Evolutionary conservation across 2,113 vertebrate genomes (phyloP).

Genomic region (Archocentrus centrarchus): DNA sequence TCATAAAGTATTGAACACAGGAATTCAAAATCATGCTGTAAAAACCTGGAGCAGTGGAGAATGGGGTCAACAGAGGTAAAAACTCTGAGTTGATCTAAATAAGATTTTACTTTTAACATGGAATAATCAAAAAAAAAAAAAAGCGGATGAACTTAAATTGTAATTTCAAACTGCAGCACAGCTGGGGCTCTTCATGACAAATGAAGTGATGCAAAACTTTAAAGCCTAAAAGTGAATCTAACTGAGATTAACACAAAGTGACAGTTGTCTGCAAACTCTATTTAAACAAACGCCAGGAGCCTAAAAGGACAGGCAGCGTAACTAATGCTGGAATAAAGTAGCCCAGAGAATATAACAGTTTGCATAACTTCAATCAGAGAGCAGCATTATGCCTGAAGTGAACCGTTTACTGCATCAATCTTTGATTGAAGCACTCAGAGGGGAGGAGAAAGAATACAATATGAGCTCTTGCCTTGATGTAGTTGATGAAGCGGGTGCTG

Average conservation of each 20-base stretch:
- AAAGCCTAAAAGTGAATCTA: not conserved
- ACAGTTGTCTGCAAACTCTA: slow-evolving; percentile 1
- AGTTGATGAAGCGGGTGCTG: slow-evolving; percentile 85
- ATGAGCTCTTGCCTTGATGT: slow-evolving; percentile 85
- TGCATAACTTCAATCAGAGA: not conserved
- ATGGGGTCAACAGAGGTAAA: not conserved
- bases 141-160: not conserved
- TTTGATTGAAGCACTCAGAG: not conserved
- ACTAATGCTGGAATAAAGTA: not conserved
- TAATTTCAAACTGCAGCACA: not conserved
- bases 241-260: slow-evolving; percentile 2
- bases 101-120: not conserved
- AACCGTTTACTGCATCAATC: not conserved
- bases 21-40: too few species aligned
- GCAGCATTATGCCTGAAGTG: not conserved
- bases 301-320: not conserved
- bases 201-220: not conserved
- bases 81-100: not conserved
- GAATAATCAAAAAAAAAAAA: not conserved
- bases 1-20: too few species aligned
- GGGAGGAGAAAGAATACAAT: not conserved
- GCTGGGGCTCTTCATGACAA: not conserved
- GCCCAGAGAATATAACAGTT: not conserved
- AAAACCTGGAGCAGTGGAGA: not conserved
- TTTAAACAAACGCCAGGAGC: slow-evolving; percentile 8